These are phyloP conservation scores for Stegophylla sp. DNA, from an alignment of 2,888 invertebrate species.

Conservation along the genomic window DNA sequence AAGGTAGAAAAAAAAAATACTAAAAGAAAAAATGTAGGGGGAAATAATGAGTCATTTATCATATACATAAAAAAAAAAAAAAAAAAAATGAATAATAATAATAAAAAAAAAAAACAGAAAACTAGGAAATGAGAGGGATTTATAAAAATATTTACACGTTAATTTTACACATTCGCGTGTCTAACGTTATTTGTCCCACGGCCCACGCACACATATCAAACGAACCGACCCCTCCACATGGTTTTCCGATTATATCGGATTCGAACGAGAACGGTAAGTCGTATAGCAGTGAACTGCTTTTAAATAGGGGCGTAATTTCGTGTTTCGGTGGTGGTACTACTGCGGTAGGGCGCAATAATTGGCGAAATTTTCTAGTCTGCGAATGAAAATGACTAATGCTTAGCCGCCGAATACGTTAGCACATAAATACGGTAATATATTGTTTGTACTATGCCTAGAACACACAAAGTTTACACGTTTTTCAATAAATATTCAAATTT, in stretches of 20 bases:
- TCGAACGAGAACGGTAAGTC: not conserved
- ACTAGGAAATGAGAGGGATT: constrained; percentile 8
- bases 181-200: constrained; percentile 24
- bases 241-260: constrained; percentile 5
- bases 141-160: constrained; percentile 43
- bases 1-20: not conserved
- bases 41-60: constrained; percentile 44
- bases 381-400: no score
- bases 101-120: not conserved
- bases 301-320: not conserved
- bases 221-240: not conserved
- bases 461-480: no score
- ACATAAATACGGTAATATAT: no score
- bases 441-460: no score
- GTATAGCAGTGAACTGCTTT: not conserved
- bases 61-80: constrained; percentile 9
- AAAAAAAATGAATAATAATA: not conserved
- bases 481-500: no score
- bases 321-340: no score
- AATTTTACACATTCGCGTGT: constrained; percentile 41
- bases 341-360: no score
- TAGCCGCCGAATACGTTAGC: no score
- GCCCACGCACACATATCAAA: not conserved
- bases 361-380: no score
- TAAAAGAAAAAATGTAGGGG: constrained; percentile 6